Evolutionary conservation across 2,797 vertebrate genomes (phyloP).

Genomic region (Aselliscus stoliczkanus): DNA sequence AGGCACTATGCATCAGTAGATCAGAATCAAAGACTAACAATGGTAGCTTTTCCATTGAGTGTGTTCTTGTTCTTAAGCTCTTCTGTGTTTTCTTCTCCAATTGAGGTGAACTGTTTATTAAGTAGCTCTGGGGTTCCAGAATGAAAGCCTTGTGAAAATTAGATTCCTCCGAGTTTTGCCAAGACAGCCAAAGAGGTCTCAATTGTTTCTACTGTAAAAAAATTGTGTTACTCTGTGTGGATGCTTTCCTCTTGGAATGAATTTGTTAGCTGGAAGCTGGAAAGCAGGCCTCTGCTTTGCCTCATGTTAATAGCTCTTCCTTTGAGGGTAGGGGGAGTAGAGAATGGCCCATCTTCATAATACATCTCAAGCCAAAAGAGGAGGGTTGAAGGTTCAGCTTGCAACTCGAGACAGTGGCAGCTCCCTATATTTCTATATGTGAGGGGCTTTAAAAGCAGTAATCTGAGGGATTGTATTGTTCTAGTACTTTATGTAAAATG

Average conservation of each 20-base stretch:
- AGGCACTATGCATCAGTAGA: constrained; percentile 26
- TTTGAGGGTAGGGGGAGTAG: not conserved
- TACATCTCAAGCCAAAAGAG: not conserved
- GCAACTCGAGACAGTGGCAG: not conserved
- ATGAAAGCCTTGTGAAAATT: not conserved
- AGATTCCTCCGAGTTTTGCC: not conserved
- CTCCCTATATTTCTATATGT: not conserved
- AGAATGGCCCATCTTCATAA: not conserved
- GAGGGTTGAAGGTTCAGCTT: not conserved
- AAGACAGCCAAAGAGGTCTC: not conserved
- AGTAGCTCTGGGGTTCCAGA: not conserved
- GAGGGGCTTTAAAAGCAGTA: not conserved
- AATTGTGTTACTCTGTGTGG: not conserved
- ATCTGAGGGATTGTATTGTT: not conserved
- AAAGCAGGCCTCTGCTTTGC: not conserved
- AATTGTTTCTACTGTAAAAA: not conserved
- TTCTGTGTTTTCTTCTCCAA: not conserved
- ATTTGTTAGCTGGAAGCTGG: not conserved
- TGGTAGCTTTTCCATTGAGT: not conserved
- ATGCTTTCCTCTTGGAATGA: not conserved
- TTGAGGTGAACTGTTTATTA: not conserved
- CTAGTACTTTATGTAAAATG: not conserved
- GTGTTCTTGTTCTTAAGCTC: not conserved
- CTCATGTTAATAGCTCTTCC: not conserved
- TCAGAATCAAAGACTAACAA: constrained; percentile 31